Percentiles rank a stretch among this genome's conserved stretches.
Conservation (phyloP, 2,888 invertebrate genomes). For the Junonia oenone region DNA sequence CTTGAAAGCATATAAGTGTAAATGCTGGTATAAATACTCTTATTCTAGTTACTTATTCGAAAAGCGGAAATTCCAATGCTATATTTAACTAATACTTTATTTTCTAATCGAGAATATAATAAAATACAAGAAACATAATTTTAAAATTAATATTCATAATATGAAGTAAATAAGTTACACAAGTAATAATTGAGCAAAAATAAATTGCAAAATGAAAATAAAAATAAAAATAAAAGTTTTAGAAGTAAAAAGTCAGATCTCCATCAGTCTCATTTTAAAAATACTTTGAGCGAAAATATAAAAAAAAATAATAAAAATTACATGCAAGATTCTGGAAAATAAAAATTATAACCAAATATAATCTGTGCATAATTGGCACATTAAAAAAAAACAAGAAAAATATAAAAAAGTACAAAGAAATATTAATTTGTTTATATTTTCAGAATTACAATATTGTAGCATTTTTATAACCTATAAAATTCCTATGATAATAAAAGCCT, state of each 20-base stretch:
- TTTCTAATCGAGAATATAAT: background rate
- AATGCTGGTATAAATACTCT: conserved; percentile 23
- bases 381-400: too few relatives aligned
- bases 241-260: background rate
- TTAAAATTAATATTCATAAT: background rate
- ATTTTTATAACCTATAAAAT: background rate
- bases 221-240: background rate
- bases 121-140: background rate
- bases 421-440: background rate
- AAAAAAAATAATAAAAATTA: too few relatives aligned
- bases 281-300: background rate
- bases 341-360: too few relatives aligned
- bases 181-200: background rate
- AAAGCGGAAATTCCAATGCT: background rate
- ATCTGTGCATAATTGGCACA: too few relatives aligned
- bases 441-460: background rate
- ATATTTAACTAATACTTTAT: conserved; percentile 13
- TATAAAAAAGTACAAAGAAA: background rate
- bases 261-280: background rate
- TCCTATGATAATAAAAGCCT: background rate
- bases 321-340: too few relatives aligned
- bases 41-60: conserved; percentile 7
- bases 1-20: conserved; percentile 22
- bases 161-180: background rate
- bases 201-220: background rate